phyloP scores from a whole-genome alignment of 2,113 vertebrate species.

The Sinocyclocheilus anophthalmus region DNA sequence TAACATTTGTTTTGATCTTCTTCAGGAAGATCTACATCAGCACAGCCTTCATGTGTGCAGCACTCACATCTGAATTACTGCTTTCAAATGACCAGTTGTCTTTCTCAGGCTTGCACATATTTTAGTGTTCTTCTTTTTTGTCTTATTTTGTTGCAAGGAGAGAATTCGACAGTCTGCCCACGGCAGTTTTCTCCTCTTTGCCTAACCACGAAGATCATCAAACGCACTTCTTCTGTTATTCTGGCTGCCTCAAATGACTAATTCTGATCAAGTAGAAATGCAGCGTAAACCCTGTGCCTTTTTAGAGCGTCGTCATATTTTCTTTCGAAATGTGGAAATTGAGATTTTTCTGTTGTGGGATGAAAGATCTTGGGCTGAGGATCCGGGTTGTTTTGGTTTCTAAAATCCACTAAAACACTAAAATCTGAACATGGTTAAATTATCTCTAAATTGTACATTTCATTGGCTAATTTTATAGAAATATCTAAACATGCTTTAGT shows the following conservation, averaged over 20 bases:
- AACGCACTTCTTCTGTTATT: slow-evolving; percentile 60
- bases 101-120: background rate
- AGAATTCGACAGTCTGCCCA: slow-evolving; percentile 55
- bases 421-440: slow-evolving; percentile 19
- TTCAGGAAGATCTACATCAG: background rate
- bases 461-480: background rate
- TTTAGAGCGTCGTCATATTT: slow-evolving; percentile 50
- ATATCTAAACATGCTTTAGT: background rate
- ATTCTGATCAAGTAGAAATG: slow-evolving; percentile 65
- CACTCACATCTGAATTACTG: background rate
- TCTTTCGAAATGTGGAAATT: slow-evolving; percentile 43
- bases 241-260: slow-evolving; percentile 67
- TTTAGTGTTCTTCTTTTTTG: background rate
- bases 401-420: slow-evolving; percentile 2
- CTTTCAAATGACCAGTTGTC: background rate
- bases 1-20: background rate
- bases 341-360: slow-evolving; percentile 14
- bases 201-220: slow-evolving; percentile 66
- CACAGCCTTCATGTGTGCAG: background rate
- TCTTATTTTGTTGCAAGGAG: slow-evolving; percentile 38
- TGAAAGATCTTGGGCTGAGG: slow-evolving; percentile 24
- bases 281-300: slow-evolving; percentile 44
- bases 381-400: slow-evolving; percentile 40
- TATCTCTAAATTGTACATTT: slow-evolving; percentile 5
- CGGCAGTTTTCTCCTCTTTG: slow-evolving; percentile 59